Evolutionary conservation across 1,140 invertebrate genomes (phyloP).

Genomic region (Brachionus angularis): DNA sequence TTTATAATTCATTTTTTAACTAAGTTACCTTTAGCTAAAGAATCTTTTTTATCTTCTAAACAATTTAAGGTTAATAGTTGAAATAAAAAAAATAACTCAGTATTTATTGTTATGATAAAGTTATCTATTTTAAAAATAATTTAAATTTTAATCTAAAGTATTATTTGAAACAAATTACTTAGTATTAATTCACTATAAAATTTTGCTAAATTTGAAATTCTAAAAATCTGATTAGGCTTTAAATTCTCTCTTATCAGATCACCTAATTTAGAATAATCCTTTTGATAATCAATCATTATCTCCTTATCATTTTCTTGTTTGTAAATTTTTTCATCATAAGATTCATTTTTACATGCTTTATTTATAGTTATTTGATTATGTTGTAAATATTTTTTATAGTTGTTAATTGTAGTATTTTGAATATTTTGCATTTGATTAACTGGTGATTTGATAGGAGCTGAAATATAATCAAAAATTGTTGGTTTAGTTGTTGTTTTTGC

Average conservation of each 20-base stretch:
- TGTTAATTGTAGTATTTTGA: too few species aligned
- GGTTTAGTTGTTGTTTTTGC: conserved; percentile 15
- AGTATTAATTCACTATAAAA: conserved; percentile 30
- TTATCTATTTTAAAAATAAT: conserved; percentile 10
- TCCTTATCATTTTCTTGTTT: background rate
- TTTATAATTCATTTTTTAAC: too few species aligned
- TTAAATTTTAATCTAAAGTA: background rate
- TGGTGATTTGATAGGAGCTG: conserved; percentile 24
- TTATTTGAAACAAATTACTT: conserved; percentile 4
- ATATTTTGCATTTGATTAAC: conserved; percentile 22
- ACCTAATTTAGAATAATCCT: conserved; percentile 18
- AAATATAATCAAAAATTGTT: conserved; percentile 34
- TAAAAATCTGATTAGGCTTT: background rate
- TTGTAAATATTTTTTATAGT: too few species aligned
- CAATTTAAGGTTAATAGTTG: conserved; percentile 34
- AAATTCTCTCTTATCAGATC: conserved; percentile 11
- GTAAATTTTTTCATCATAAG: too few species aligned
- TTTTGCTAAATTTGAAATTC: conserved; percentile 5
- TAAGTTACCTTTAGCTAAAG: background rate
- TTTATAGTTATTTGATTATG: too few species aligned
- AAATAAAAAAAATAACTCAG: conserved; percentile 37
- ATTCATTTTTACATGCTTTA: too few species aligned
- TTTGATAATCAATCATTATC: background rate
- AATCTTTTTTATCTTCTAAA: conserved; percentile 26
- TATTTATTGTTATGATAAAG: conserved; percentile 27